Conservation (phyloP, 2,113 vertebrate genomes). For the Chionis minor region DNA sequence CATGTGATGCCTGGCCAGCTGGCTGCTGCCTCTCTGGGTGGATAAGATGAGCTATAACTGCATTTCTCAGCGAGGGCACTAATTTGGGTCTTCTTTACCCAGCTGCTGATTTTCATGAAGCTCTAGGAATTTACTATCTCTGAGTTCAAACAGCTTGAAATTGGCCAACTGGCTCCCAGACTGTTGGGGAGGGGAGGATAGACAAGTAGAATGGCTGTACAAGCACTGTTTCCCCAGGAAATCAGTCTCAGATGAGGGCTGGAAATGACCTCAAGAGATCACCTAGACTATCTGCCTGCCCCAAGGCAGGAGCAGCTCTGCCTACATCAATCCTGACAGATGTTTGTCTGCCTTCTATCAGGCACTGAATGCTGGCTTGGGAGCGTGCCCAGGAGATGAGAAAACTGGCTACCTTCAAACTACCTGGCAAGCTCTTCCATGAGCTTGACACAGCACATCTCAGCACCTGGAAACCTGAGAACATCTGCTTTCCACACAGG, state of each 20-base stretch:
- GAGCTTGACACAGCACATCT: constrained; percentile 29
- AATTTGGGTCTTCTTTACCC: not conserved
- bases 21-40: not conserved
- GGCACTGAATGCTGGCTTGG: not conserved
- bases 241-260: not conserved
- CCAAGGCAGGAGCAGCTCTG: constrained; percentile 14
- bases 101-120: not conserved
- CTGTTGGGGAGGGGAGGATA: not conserved
- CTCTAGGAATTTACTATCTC: not conserved
- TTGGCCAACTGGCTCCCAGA: not conserved
- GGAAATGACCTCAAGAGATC: not conserved
- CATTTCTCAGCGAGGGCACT: not conserved
- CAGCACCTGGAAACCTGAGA: constrained; percentile 51
- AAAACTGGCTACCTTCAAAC: constrained; percentile 3
- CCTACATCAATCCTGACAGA: constrained; percentile 21
- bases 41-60: not conserved
- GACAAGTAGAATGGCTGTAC: not conserved
- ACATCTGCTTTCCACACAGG: constrained; percentile 22
- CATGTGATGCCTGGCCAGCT: not conserved
- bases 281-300: not conserved
- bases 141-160: not conserved
- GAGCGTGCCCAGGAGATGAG: not conserved
- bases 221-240: not conserved
- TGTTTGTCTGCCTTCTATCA: constrained; percentile 21
- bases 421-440: constrained; percentile 27